Conservation (phyloP, 1,140 invertebrate genomes). For the Rhagoletis pomonella region DNA sequence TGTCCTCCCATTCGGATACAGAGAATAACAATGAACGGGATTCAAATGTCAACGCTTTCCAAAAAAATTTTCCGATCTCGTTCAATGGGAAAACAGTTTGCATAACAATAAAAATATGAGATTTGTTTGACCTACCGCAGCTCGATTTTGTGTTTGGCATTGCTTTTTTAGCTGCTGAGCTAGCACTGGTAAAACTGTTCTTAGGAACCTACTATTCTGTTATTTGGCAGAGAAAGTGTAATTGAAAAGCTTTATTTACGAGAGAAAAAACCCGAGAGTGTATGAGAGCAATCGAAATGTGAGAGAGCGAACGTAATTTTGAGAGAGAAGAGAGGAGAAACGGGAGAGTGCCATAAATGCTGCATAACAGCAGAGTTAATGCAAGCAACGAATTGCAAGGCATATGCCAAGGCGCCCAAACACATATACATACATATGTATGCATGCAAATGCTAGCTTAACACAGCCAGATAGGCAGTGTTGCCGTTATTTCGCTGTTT, state of each 20-base stretch:
- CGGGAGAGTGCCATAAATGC: not conserved
- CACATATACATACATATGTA: too few relatives aligned
- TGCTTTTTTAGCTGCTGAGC: too few relatives aligned
- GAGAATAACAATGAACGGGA: too few relatives aligned
- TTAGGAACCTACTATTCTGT: too few relatives aligned
- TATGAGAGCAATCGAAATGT: not conserved
- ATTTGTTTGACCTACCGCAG: too few relatives aligned
- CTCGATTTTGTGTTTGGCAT: too few relatives aligned
- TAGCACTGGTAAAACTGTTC: too few relatives aligned
- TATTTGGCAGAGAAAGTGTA: not conserved
- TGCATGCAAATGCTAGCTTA: not conserved
- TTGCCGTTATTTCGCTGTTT: not conserved
- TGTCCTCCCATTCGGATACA: too few relatives aligned
- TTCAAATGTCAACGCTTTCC: too few relatives aligned
- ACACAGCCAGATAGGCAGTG: not conserved
- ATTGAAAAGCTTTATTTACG: not conserved
- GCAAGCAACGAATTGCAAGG: not conserved
- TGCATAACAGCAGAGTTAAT: conserved; percentile 2
- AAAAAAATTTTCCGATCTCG: too few relatives aligned
- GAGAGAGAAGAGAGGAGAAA: not conserved
- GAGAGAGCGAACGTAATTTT: not conserved
- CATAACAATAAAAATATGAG: too few relatives aligned
- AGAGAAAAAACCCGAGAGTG: not conserved
- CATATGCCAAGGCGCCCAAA: conserved; percentile 27
- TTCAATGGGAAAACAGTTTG: too few relatives aligned